phyloP scores from a whole-genome alignment of 2,113 vertebrate genomes.

The Notiomystis cincta region DNA sequence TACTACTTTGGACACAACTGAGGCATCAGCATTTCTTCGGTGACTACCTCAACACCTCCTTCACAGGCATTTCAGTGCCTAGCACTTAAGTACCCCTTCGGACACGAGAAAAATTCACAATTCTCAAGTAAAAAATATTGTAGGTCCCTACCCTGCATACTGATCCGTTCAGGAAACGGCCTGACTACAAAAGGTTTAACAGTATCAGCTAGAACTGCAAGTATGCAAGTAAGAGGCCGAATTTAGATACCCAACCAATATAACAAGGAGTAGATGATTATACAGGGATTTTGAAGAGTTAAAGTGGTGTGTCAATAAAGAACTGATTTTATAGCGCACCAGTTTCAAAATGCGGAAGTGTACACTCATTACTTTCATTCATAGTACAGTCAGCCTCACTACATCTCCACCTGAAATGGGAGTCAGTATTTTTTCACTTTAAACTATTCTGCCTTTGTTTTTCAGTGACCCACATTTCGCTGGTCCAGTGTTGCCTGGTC shows the following conservation, averaged over 20 bases:
- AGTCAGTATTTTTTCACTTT: background rate
- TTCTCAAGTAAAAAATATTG: fast-evolving
- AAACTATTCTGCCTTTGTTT: background rate
- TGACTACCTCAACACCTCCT: background rate
- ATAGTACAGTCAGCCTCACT: background rate
- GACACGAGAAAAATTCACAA: background rate
- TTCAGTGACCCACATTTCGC: background rate
- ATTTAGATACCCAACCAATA: background rate
- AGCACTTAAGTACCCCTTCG: background rate
- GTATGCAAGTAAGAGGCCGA: background rate
- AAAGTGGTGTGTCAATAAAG: background rate
- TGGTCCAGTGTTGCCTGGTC: fast-evolving
- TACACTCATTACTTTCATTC: background rate
- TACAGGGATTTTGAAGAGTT: background rate
- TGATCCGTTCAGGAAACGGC: background rate
- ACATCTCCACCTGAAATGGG: background rate
- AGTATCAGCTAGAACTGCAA: background rate
- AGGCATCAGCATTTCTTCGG: background rate
- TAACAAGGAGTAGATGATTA: background rate
- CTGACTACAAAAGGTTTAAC: background rate
- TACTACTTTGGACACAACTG: background rate
- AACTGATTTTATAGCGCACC: background rate
- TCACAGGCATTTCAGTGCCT: background rate
- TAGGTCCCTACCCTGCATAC: background rate
- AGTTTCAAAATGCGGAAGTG: background rate